Evolutionary conservation across 2,113 vertebrate species (phyloP).

Genomic region (Amia ocellicauda): DNA sequence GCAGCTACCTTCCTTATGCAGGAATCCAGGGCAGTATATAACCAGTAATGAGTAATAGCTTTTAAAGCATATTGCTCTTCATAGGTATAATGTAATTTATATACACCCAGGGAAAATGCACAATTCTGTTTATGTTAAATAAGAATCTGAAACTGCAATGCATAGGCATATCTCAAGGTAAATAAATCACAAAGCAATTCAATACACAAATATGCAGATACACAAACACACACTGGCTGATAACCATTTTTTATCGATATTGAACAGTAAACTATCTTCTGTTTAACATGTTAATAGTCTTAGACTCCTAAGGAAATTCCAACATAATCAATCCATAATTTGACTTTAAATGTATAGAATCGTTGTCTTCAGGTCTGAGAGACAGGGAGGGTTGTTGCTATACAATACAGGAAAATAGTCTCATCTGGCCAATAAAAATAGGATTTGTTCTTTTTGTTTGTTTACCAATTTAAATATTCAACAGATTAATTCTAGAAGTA

Average conservation of each 20-base stretch:
- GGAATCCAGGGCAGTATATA: not conserved
- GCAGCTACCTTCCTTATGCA: not conserved
- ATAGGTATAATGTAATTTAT: not conserved
- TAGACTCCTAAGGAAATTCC: too few species aligned
- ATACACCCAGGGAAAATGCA: not conserved
- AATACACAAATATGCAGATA: not conserved
- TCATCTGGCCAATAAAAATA: too few species aligned
- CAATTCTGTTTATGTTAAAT: not conserved
- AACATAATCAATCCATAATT: too few species aligned
- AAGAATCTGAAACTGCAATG: not conserved
- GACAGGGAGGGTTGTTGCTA: too few species aligned
- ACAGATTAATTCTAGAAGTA: too few species aligned
- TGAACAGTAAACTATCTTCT: not conserved
- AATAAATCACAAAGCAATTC: not conserved
- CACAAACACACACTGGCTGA: not conserved
- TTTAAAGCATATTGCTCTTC: not conserved
- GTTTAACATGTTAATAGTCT: not conserved
- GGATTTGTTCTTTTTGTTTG: too few species aligned
- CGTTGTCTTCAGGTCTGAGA: too few species aligned
- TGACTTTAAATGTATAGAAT: too few species aligned
- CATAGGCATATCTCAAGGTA: not conserved
- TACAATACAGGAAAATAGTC: too few species aligned
- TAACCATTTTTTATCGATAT: not conserved
- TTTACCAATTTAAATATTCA: too few species aligned
- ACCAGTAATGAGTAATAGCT: not conserved